Evolutionary conservation across 2,113 vertebrate species (phyloP).

Genomic region (Brachypteracias leptosomus): DNA sequence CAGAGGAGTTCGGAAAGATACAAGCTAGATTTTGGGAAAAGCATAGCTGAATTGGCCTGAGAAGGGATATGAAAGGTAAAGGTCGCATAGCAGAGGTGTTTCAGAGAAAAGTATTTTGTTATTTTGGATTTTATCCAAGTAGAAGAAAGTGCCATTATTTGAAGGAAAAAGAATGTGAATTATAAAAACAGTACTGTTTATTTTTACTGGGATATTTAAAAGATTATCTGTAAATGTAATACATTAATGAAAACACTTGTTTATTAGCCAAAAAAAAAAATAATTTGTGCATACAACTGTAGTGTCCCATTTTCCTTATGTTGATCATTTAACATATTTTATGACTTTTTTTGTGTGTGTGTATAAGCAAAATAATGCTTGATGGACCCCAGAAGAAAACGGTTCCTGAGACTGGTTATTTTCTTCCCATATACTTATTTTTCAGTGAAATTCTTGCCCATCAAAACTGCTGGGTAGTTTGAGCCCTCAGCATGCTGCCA

Average conservation of each 20-base stretch:
- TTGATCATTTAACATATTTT: neutral
- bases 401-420: neutral
- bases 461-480: neutral
- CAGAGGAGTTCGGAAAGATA: neutral
- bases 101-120: neutral
- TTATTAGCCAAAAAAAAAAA: neutral
- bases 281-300: neutral
- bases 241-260: neutral
- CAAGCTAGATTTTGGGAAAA: neutral
- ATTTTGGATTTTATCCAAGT: neutral
- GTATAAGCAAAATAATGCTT: neutral
- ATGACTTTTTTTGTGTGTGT: neutral
- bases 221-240: neutral
- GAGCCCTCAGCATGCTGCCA: neutral
- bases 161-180: neutral
- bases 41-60: neutral
- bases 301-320: neutral
- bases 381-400: neutral
- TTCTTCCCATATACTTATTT: neutral
- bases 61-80: neutral
- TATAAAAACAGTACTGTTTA: neutral
- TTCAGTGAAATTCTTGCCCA: neutral
- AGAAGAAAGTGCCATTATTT: neutral
- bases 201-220: neutral
- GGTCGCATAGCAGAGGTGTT: neutral